These are phyloP conservation scores for Tympanoctomys barrerae DNA, from an alignment of 2,797 vertebrate species.

Conservation along the genomic window DNA sequence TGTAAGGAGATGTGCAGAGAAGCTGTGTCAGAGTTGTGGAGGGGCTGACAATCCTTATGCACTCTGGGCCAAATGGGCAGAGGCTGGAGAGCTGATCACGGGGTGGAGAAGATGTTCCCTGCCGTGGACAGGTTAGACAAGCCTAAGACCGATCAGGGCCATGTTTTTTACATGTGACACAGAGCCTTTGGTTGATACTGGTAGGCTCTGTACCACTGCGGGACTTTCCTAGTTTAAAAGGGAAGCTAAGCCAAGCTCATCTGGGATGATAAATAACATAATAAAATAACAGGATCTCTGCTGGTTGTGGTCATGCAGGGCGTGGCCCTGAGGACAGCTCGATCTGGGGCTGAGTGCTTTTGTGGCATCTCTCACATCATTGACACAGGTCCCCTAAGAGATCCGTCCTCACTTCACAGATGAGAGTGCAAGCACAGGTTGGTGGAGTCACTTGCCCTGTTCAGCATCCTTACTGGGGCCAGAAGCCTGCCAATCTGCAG, in stretches of 20 bases:
- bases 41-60: neutral
- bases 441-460: neutral
- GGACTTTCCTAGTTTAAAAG: neutral
- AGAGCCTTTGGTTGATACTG: neutral
- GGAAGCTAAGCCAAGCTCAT: neutral
- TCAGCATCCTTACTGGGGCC: neutral
- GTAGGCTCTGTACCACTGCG: no score
- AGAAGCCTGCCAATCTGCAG: neutral
- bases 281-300: neutral
- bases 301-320: neutral
- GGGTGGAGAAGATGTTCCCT: neutral
- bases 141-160: neutral
- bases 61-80: neutral
- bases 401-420: neutral
- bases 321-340: neutral
- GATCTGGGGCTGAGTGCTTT: neutral
- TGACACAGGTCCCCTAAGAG: neutral
- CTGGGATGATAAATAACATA: neutral
- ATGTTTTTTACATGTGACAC: neutral
- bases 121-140: neutral
- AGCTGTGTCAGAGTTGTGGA: neutral
- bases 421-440: neutral
- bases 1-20: neutral
- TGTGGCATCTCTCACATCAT: accelerated
- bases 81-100: neutral